Percentiles rank a stretch among this genome's conserved stretches.
Evolutionary conservation across 1,140 invertebrate species (phyloP).

Genomic region (Drosophila funebris): DNA sequence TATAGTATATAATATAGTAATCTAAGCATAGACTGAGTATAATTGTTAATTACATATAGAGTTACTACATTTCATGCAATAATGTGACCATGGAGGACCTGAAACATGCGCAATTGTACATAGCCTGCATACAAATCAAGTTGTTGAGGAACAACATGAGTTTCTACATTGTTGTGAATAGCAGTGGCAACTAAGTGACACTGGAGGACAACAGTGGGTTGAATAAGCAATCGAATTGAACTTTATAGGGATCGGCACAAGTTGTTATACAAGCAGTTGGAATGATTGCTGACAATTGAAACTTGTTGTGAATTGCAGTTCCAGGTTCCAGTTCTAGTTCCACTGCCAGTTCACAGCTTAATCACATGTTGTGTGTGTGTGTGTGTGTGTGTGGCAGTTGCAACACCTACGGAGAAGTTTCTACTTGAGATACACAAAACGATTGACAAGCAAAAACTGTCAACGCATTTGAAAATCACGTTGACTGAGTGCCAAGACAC

Average conservation of each 20-base stretch:
- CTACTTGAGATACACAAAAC: constrained; percentile 52
- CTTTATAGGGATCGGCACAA: not conserved
- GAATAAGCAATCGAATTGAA: no score
- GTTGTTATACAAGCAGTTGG: not conserved
- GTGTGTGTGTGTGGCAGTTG: constrained; percentile 35
- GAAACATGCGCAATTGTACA: no score
- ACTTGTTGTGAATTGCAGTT: constrained; percentile 31
- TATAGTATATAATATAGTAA: no score
- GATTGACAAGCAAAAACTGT: constrained; percentile 74
- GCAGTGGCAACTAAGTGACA: no score
- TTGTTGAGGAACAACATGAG: no score
- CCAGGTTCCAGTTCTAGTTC: not conserved
- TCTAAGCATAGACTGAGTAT: no score
- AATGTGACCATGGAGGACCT: not conserved
- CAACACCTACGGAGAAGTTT: constrained; percentile 61
- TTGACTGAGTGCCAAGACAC: constrained; percentile 66
- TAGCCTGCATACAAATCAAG: no score
- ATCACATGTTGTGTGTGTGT: constrained; percentile 36
- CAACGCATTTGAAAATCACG: constrained; percentile 70
- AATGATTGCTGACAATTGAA: constrained; percentile 52
- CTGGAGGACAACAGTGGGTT: no score
- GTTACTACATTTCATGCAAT: no score
- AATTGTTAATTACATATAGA: no score
- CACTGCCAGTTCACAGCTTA: constrained; percentile 59
- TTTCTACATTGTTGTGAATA: no score